These are phyloP conservation scores for Hylaea fasciaria DNA, from an alignment of 2,888 invertebrate species.

Conservation along the genomic window DNA sequence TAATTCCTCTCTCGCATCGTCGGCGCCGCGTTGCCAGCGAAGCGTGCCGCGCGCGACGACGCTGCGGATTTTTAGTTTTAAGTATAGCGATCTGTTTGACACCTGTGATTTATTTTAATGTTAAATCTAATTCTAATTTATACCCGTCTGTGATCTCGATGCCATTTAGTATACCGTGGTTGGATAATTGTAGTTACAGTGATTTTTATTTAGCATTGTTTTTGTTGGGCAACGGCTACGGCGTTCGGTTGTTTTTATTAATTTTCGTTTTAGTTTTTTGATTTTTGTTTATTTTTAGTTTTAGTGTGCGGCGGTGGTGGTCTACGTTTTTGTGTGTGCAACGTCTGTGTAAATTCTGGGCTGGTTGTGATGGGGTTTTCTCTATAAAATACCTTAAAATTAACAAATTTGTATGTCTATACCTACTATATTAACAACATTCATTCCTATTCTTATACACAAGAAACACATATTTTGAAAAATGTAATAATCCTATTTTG, in stretches of 20 bases:
- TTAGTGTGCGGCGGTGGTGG: conserved; percentile 35
- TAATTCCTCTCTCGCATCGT: conserved; percentile 10
- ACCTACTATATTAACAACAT: no score
- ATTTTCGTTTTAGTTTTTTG: conserved; percentile 43
- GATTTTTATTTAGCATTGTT: conserved; percentile 52
- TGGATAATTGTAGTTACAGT: conserved; percentile 57
- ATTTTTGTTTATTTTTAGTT: conserved; percentile 54
- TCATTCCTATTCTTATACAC: no score
- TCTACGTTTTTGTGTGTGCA: conserved; percentile 33
- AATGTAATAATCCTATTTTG: no score
- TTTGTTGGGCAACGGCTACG: conserved; percentile 44
- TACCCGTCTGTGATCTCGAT: conserved; percentile 76
- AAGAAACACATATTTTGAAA: no score
- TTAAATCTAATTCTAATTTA: conserved; percentile 61
- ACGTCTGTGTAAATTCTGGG: neutral
- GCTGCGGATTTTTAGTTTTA: conserved; percentile 61
- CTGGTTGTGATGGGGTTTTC: conserved; percentile 1
- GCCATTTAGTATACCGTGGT: conserved; percentile 71
- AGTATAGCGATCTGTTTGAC: conserved; percentile 61
- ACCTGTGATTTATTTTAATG: conserved; percentile 79
- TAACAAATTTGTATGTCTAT: no score
- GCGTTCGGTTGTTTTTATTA: conserved; percentile 38
- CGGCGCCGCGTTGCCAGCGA: conserved; percentile 22
- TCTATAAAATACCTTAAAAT: no score
- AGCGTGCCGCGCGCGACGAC: neutral